These are phyloP conservation scores for Jacana jacana DNA, from an alignment of 2,113 vertebrate genomes.

Conservation along the genomic window DNA sequence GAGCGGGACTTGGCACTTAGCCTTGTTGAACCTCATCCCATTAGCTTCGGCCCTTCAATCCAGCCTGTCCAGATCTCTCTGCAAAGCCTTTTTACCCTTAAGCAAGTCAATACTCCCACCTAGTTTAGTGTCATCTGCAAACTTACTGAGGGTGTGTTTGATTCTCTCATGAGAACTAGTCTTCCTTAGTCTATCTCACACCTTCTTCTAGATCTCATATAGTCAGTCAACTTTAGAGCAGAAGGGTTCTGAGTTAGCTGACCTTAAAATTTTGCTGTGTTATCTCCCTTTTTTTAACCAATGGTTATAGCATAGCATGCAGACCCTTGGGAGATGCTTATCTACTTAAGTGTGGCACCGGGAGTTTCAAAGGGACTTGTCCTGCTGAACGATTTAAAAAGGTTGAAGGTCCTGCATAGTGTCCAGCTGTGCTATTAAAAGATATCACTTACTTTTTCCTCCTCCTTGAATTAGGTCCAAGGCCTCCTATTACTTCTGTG, in stretches of 20 bases:
- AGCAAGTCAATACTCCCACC: too few relatives aligned
- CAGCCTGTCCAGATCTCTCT: too few relatives aligned
- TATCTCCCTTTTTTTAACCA: neutral
- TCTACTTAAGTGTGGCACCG: neutral
- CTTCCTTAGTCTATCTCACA: neutral
- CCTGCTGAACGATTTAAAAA: neutral
- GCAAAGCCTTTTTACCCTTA: too few relatives aligned
- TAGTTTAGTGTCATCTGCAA: too few relatives aligned
- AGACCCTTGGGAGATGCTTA: neutral
- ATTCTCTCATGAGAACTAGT: neutral
- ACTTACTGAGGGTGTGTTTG: too few relatives aligned
- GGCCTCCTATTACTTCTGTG: neutral
- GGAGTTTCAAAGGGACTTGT: neutral
- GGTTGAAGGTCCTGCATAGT: neutral
- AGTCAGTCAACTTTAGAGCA: neutral
- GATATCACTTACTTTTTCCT: neutral
- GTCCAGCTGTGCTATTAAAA: neutral
- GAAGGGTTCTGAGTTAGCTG: neutral
- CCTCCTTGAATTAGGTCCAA: neutral
- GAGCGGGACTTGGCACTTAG: too few relatives aligned
- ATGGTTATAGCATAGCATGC: rapidly evolving
- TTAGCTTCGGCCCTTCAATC: too few relatives aligned
- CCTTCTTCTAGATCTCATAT: neutral
- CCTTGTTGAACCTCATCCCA: too few relatives aligned
- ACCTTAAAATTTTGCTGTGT: neutral